Evolutionary conservation across 2,113 vertebrate genomes (phyloP).

Genomic region (Opisthocomus hoazin): DNA sequence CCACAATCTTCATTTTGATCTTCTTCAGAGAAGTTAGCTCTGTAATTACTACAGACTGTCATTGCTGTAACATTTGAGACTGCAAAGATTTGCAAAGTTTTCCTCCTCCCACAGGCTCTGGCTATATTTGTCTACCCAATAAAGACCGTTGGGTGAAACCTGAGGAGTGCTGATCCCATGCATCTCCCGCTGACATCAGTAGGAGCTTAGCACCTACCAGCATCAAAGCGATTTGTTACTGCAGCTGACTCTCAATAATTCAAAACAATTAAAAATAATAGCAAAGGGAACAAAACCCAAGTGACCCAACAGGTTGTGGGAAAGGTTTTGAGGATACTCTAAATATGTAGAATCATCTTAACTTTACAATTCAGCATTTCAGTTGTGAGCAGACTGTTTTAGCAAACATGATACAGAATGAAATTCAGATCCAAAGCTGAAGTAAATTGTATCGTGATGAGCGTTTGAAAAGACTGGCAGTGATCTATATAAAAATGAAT

Average conservation of each 20-base stretch:
- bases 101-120: background rate
- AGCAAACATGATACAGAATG: background rate
- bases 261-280: slow-evolving; percentile 17
- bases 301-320: background rate
- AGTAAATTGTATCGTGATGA: background rate
- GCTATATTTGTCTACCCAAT: background rate
- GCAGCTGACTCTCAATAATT: background rate
- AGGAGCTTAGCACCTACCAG: background rate
- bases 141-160: background rate
- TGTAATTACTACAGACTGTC: background rate
- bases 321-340: background rate
- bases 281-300: background rate
- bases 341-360: background rate
- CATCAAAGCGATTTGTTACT: background rate
- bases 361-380: background rate
- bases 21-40: background rate
- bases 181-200: background rate
- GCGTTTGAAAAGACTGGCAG: background rate
- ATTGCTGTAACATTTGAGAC: background rate
- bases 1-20: background rate
- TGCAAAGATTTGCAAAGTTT: background rate
- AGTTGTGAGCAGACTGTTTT: background rate
- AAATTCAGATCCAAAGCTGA: background rate
- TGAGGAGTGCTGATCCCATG: background rate
- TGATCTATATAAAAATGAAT: background rate